Conservation (phyloP, 2,888 invertebrate genomes). For the Nasonia oneida region DNA sequence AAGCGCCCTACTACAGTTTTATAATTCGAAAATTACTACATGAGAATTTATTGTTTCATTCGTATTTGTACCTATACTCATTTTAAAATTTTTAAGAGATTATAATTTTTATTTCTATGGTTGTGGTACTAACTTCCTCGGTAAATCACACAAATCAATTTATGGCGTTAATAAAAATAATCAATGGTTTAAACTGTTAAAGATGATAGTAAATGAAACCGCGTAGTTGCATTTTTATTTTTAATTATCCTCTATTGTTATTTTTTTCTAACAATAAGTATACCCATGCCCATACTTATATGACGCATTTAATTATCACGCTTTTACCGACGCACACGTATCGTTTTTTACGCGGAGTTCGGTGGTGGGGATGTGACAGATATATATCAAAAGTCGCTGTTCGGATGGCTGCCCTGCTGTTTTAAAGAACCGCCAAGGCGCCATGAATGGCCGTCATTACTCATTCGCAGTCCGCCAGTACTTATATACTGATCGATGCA, state of each 20-base stretch:
- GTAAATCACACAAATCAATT: no score
- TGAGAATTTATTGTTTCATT: not conserved
- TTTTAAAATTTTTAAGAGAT: not conserved
- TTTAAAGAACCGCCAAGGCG: slow-evolving; percentile 8
- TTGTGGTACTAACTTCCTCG: no score
- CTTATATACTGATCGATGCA: not conserved
- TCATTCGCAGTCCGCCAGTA: not conserved
- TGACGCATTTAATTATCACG: not conserved
- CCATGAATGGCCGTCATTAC: no score
- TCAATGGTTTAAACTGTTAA: no score
- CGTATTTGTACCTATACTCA: no score
- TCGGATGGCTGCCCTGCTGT: not conserved
- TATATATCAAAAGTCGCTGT: not conserved
- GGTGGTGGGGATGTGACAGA: not conserved
- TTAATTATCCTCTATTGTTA: not conserved
- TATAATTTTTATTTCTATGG: not conserved
- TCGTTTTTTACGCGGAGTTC: not conserved
- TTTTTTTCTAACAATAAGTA: not conserved
- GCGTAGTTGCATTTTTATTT: not conserved
- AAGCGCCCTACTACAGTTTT: slow-evolving; percentile 70
- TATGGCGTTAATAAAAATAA: no score
- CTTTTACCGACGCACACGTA: not conserved
- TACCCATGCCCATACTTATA: not conserved
- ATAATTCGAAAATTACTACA: not conserved
- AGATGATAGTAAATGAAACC: no score